Percentiles rank a stretch among this genome's conserved stretches.
Conservation (phyloP, 2,113 vertebrate species). For the Pelvicachromis taeniatus region DNA sequence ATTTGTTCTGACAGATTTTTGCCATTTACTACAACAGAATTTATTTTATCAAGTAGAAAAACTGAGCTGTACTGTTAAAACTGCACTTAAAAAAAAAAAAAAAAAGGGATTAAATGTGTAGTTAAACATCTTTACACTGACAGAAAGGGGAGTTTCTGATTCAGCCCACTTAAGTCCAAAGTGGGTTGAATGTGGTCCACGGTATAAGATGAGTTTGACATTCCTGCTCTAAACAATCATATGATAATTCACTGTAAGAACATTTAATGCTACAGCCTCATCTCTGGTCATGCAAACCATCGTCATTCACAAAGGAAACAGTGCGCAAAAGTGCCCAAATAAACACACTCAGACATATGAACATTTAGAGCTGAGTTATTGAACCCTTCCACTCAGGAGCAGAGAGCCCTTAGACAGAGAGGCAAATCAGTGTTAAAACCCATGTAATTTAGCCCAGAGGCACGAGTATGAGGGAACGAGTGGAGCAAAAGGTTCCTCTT, state of each 20-base stretch:
- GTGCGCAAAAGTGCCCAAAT: background rate
- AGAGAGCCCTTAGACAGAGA: slow-evolving; percentile 25
- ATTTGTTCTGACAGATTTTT: background rate
- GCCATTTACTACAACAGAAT: background rate
- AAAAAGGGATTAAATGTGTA: background rate
- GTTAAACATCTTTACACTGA: background rate
- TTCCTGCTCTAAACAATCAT: background rate
- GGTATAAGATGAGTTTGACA: background rate
- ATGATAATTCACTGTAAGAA: background rate
- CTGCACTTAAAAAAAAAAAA: background rate
- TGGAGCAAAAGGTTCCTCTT: slow-evolving; percentile 25
- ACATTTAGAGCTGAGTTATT: background rate
- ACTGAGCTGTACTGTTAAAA: background rate
- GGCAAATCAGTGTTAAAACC: slow-evolving; percentile 22
- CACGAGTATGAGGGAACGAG: slow-evolving; percentile 1
- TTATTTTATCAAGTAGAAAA: background rate
- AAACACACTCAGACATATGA: background rate
- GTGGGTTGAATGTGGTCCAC: background rate
- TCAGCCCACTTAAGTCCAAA: background rate
- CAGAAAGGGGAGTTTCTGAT: background rate
- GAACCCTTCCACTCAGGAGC: slow-evolving; percentile 25
- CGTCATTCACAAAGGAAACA: background rate
- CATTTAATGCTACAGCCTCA: background rate
- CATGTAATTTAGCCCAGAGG: background rate
- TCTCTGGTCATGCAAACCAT: background rate